Conservation (phyloP, 2,113 vertebrate genomes). For the Prochilodus magdalenae region DNA sequence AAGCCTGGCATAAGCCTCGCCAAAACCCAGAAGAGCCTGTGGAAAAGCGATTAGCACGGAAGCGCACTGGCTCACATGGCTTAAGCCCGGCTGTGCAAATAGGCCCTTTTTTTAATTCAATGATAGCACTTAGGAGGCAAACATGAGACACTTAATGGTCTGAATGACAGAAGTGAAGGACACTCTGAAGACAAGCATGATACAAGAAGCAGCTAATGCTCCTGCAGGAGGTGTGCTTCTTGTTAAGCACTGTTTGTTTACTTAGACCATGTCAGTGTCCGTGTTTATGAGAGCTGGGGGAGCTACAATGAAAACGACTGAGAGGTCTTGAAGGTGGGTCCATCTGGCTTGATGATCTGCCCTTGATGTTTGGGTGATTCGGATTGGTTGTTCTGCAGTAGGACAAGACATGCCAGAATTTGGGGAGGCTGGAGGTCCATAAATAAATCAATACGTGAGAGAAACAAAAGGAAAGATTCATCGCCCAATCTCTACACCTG, state of each 20-base stretch:
- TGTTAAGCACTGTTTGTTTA: conserved; percentile 56
- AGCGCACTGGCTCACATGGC: background rate
- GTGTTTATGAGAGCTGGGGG: conserved; percentile 55
- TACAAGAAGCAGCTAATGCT: conserved; percentile 5
- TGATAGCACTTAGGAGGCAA: conserved; percentile 30
- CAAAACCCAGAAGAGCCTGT: conserved; percentile 27
- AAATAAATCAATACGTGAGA: conserved; percentile 40
- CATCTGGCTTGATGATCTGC: conserved; percentile 74
- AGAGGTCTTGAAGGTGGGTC: conserved; percentile 45
- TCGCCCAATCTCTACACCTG: conserved; percentile 52
- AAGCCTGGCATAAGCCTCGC: conserved; percentile 23
- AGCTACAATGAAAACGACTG: background rate
- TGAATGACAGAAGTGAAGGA: conserved; percentile 28
- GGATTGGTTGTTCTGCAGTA: conserved; percentile 60
- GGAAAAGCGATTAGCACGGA: conserved; percentile 34
- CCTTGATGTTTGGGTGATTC: conserved; percentile 67
- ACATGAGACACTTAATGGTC: conserved; percentile 17
- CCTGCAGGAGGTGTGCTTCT: background rate
- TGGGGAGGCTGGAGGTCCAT: conserved; percentile 21
- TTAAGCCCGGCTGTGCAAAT: conserved; percentile 26
- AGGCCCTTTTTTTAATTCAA: background rate
- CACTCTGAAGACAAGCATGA: conserved; percentile 20
- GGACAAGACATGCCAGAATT: conserved; percentile 69
- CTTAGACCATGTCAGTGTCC: conserved; percentile 65
- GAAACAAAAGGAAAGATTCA: conserved; percentile 53